Conservation (phyloP, 2,888 invertebrate species). For the Odiellus spinosus region DNA sequence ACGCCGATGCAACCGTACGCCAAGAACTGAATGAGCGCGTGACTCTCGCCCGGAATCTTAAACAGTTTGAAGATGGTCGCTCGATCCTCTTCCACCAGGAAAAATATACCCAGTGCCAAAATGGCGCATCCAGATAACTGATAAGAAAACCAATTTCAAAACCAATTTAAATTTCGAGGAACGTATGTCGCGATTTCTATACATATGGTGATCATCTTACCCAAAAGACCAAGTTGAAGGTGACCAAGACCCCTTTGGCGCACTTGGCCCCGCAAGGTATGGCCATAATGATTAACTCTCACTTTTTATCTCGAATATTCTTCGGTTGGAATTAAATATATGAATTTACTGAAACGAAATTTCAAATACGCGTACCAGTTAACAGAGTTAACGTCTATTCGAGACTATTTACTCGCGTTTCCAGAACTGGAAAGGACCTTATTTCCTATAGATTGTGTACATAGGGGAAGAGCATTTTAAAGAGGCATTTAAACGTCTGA, state of each 20-base stretch:
- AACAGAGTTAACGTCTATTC: too few species aligned
- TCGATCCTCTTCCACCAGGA: conserved; percentile 38
- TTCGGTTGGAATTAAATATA: too few species aligned
- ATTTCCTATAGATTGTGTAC: too few species aligned
- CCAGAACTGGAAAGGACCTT: too few species aligned
- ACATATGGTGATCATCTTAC: conserved; percentile 27
- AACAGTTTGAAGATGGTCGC: conserved; percentile 37
- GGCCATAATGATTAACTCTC: conserved; percentile 14
- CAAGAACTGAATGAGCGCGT: conserved; percentile 34
- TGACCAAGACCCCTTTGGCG: conserved; percentile 32
- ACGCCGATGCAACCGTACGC: conserved; percentile 37
- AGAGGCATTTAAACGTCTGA: too few species aligned
- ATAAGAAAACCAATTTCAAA: background rate
- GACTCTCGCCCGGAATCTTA: conserved; percentile 29
- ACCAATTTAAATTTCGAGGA: background rate
- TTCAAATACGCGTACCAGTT: too few species aligned
- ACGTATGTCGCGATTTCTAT: background rate
- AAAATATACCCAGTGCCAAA: conserved; percentile 38
- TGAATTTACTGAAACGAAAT: too few species aligned
- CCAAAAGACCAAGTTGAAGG: conserved; percentile 35
- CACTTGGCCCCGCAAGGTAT: conserved; percentile 32
- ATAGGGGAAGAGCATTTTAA: too few species aligned
- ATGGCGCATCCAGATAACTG: conserved; percentile 40
- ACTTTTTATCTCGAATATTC: too few species aligned
- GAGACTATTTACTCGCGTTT: too few species aligned